These are phyloP conservation scores for Nothocercus nigrocapillus DNA, from an alignment of 2,113 vertebrate genomes.

Conservation along the genomic window DNA sequence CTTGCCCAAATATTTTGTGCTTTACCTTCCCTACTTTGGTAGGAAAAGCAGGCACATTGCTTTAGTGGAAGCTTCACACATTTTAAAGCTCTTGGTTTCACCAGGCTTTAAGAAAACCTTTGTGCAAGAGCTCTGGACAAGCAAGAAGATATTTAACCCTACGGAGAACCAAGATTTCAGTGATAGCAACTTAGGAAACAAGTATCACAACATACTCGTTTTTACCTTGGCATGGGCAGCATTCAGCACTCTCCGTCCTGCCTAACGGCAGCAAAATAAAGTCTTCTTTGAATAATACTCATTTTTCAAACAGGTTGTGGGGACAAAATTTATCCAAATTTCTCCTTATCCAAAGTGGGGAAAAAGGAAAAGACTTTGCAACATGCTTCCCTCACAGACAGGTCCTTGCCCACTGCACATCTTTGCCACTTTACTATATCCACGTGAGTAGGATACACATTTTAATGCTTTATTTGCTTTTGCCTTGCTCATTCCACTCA, in stretches of 20 bases:
- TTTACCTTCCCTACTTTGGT: background rate
- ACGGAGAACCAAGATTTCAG: background rate
- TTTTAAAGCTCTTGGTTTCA: constrained; percentile 10
- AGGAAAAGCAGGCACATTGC: background rate
- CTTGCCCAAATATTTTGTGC: background rate
- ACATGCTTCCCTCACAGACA: background rate
- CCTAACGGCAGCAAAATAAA: background rate
- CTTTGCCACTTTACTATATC: background rate
- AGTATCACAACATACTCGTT: background rate
- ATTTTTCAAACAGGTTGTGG: background rate
- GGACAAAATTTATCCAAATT: background rate
- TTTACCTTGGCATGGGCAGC: background rate
- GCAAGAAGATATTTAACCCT: background rate
- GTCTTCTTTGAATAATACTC: background rate
- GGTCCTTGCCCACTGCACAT: rapidly evolving
- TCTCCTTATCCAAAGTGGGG: background rate
- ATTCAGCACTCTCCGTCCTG: background rate
- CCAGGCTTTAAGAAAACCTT: background rate
- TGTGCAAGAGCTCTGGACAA: background rate
- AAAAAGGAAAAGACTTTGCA: background rate
- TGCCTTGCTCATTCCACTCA: constrained; percentile 33
- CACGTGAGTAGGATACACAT: background rate
- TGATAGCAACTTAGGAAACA: background rate
- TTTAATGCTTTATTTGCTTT: background rate
- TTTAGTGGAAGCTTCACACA: constrained; percentile 8